Evolutionary conservation across 2,888 invertebrate genomes (phyloP), one percentile per base, ranked within the genome.

Genomic region (Antitype chi): DNA sequence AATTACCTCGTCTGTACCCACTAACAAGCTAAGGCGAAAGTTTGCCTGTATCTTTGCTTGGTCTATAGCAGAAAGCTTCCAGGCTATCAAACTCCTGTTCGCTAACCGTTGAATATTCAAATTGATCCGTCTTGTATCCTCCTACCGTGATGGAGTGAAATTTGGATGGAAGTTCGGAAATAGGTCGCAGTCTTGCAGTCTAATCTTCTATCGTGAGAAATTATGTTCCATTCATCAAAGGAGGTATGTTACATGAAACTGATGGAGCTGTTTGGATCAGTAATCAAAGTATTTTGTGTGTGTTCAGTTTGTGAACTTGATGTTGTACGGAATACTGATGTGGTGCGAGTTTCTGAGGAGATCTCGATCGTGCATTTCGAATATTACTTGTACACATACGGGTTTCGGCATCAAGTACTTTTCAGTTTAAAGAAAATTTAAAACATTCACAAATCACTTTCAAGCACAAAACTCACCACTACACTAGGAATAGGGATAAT

Each of bases 21-120:
- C 80, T 86, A 85, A 85, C 87, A 88, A 89, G 90, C 85, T 82
- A 82, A 78, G 80, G 85, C 78, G 59, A 84, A 89, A 88, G 85
- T 89, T 89, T 76, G 76, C 74, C 86, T 88, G 86, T 89, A 89
- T 91, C 90, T 89, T 87, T 85, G 82, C 85, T 82, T 82, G 79
- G 80, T 81, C 84, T 89, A 88, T 88, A 85, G 84, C 84, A 84
- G 88, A 87, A 87, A 85, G 88, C 90, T 87, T 86, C 79, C 62
- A 83, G 81, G 84, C 87, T 89, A 88, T 89, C 89, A 86, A 88
- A 89, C 88, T 89, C 84, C 82, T 84, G 88, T 86, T 80, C 81
- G 69, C 76, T 82, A 88, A 87, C 86, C 88, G 85, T 88, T 91
- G 91, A 90, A 91, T 91, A 91, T 91, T 89, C 90, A 91, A 90